A percentile compares a stretch with the other conserved stretches of the same genome.
Conservation (phyloP, 2,797 vertebrate species). For the Cottoperca gobio region DNA sequence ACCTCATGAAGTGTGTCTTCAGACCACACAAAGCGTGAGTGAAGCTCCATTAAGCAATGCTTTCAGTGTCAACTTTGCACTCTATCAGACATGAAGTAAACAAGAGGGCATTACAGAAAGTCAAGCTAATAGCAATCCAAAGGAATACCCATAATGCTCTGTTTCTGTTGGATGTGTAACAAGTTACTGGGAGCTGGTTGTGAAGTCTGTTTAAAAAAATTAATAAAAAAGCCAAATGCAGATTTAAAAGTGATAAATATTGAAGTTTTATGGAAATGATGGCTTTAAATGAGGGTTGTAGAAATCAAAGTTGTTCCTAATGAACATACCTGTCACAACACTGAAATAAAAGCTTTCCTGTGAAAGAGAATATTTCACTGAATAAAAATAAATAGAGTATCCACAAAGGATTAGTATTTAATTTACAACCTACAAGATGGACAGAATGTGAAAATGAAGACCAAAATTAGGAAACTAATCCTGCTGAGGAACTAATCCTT, state of each 20-base stretch:
- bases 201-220: background rate
- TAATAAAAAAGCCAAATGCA: slow-evolving; percentile 7
- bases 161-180: background rate
- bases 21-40: too few relatives aligned
- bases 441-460: slow-evolving; percentile 11
- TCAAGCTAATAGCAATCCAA: background rate
- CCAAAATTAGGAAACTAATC: slow-evolving; percentile 1
- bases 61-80: background rate
- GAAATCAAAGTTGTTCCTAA: background rate
- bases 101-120: background rate
- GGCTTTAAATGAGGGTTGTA: background rate
- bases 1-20: slow-evolving; percentile 51
- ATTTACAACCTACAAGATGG: slow-evolving; percentile 12
- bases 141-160: background rate
- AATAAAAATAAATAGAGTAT: slow-evolving; percentile 12
- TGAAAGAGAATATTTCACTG: background rate
- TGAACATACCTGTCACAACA: background rate
- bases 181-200: background rate
- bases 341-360: background rate
- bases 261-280: slow-evolving; percentile 2
- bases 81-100: background rate
- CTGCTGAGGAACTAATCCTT: slow-evolving; percentile 16
- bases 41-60: slow-evolving; percentile 10
- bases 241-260: slow-evolving; percentile 38
- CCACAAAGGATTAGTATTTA: slow-evolving; percentile 7